Base-by-base conservation (phyloP, 2,113 vertebrate genomes). In the Podarcis muralis region DNA sequence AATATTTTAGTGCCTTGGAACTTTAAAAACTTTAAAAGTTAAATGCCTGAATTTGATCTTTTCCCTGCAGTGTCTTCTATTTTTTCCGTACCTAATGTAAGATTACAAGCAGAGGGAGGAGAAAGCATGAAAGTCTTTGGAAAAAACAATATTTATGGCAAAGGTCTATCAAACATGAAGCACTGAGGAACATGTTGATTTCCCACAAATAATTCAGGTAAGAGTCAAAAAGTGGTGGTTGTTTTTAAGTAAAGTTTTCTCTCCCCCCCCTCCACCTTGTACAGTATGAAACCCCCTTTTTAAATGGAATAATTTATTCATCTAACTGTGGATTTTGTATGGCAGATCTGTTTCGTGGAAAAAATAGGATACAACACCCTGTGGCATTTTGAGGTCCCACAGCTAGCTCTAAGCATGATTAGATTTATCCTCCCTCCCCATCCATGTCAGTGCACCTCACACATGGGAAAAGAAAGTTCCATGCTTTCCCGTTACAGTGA, bases 71-170 rank as follows among this genome's bases (percentile, higher is more conserved):
- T 99, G 98, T 98, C 98, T 96, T 98, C 98, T 96, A 98, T 99
- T 97, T 99, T 99, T 97, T 98, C 97, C 30, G 96, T 98, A 93
- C 97, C 97, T 94, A 98, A 97, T 96, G 97, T 99, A 95, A 98
- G 97, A 97, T 97, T 99, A 96, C 98, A 99, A 93, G 96, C 97
- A 20, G 99, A 99, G 96, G 96, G 96, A 72, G 98, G 97, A 94
- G 98, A 99, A 95, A 98, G 98, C 95, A 96, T 97, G 95, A 97
- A 98, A 95, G 96, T 98, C 96, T 98, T 98, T 92, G 97, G 97
- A 87, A 98, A 98, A 92, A 98, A 97, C 96, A 98, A 96, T 97
- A 98, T 97, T 96, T 98, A 98, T 68, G 97, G 98, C 76, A 99
- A 98, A 97, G 97, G 97, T 86, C 96, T 98, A 92, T 97, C 98